phyloP scores from a whole-genome alignment of 2,113 vertebrate genomes.

The Protobothrops mucrosquamatus region DNA sequence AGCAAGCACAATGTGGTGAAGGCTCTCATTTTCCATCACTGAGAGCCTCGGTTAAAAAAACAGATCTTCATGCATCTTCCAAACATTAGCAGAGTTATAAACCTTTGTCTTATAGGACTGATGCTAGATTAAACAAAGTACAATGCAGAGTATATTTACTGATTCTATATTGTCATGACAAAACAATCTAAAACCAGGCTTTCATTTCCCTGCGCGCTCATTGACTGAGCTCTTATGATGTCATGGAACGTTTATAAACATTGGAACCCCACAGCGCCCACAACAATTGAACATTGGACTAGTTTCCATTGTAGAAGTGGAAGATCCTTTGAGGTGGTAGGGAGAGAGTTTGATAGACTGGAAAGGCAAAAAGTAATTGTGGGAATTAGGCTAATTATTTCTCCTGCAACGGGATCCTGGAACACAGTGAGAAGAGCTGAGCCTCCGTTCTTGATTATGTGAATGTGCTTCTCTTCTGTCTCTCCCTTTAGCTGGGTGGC shows the following conservation, averaged over 20 bases:
- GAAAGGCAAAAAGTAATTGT: neutral
- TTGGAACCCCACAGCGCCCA: neutral
- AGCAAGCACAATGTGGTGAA: neutral
- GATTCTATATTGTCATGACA: too few relatives aligned
- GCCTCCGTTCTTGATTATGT: neutral
- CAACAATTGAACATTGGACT: neutral
- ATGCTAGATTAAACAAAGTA: neutral
- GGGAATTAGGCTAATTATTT: neutral
- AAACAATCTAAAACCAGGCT: neutral
- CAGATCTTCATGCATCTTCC: neutral
- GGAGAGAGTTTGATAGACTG: neutral
- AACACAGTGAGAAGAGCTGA: neutral
- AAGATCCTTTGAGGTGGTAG: neutral
- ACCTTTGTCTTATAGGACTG: neutral
- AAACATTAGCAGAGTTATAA: neutral
- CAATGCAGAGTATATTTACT: too few relatives aligned
- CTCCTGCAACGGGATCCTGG: neutral
- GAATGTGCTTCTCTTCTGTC: neutral
- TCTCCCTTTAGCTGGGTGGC: slow-evolving; percentile 73
- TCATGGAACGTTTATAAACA: neutral
- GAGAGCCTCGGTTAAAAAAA: neutral
- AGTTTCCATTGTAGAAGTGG: neutral
- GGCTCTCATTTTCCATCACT: neutral
- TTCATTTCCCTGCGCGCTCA: neutral
- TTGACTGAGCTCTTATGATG: neutral